Evolutionary conservation across 2,888 invertebrate species (phyloP).

Genomic region (Nycteola revayana): DNA sequence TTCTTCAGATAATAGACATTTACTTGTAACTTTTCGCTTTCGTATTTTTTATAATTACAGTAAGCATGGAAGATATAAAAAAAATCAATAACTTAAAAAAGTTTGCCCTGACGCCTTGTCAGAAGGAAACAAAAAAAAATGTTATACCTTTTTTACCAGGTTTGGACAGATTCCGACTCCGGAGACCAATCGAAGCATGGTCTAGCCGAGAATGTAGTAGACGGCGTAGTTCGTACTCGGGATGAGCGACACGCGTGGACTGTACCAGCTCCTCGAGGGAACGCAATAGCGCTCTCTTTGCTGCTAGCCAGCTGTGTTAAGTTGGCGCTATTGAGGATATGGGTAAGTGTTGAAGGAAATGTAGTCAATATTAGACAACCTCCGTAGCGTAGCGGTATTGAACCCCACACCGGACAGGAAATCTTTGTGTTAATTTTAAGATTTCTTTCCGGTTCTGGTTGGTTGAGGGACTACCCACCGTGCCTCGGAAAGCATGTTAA

Average conservation of each 20-base stretch:
- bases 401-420: too few relatives aligned
- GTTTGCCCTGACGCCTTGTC: too few relatives aligned
- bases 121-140: not conserved
- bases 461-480: too few relatives aligned
- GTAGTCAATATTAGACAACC: too few relatives aligned
- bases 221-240: slow-evolving; percentile 87
- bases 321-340: slow-evolving; percentile 85
- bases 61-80: not conserved
- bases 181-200: slow-evolving; percentile 76
- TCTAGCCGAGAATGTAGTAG: slow-evolving; percentile 84
- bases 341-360: too few relatives aligned
- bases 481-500: too few relatives aligned
- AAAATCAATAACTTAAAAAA: not conserved
- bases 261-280: slow-evolving; percentile 83
- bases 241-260: slow-evolving; percentile 91
- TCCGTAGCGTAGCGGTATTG: too few relatives aligned
- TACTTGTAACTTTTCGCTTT: not conserved
- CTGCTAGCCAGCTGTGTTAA: slow-evolving; percentile 77
- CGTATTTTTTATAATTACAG: not conserved
- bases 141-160: slow-evolving; percentile 54
- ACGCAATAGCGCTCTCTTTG: slow-evolving; percentile 83
- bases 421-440: too few relatives aligned
- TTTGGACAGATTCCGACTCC: slow-evolving; percentile 84
- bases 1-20: too few relatives aligned
- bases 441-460: too few relatives aligned